Percentiles rank a stretch among this genome's conserved stretches.
These are phyloP conservation scores for Helicorthomorpha holstii DNA, from an alignment of 1,140 invertebrate genomes.

Conservation along the genomic window DNA sequence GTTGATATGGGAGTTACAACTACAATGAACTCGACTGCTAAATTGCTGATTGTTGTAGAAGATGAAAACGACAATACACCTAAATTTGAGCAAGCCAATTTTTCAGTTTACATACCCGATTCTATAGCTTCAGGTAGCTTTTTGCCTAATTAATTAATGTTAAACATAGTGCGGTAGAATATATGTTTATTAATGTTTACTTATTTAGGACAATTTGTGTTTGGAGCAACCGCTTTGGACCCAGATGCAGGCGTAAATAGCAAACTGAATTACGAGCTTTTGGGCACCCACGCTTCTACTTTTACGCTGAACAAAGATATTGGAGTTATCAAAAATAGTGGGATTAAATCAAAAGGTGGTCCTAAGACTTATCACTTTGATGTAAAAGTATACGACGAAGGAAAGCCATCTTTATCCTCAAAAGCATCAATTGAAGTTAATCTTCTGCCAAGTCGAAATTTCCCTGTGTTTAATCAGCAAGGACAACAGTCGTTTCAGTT, in stretches of 20 bases:
- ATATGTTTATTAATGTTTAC: constrained; percentile 11
- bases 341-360: too few relatives aligned
- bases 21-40: constrained; percentile 53
- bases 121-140: constrained; percentile 41
- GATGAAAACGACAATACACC: constrained; percentile 83
- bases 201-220: constrained; percentile 51
- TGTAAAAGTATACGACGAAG: too few relatives aligned
- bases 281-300: too few relatives aligned
- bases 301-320: too few relatives aligned
- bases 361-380: too few relatives aligned
- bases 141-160: background rate
- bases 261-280: too few relatives aligned
- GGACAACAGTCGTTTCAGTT: constrained; percentile 44
- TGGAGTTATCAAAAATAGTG: too few relatives aligned
- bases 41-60: constrained; percentile 54
- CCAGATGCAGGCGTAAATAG: constrained; percentile 57
- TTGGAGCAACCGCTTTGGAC: constrained; percentile 66
- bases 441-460: too few relatives aligned
- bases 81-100: constrained; percentile 46
- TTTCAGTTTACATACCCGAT: constrained; percentile 61
- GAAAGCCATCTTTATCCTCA: too few relatives aligned
- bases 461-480: too few relatives aligned
- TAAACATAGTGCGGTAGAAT: constrained; percentile 9
- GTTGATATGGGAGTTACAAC: constrained; percentile 71
- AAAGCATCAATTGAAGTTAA: too few relatives aligned